These are phyloP conservation scores for Bemisia tabaci DNA, from an alignment of 1,140 invertebrate species.

Conservation along the genomic window DNA sequence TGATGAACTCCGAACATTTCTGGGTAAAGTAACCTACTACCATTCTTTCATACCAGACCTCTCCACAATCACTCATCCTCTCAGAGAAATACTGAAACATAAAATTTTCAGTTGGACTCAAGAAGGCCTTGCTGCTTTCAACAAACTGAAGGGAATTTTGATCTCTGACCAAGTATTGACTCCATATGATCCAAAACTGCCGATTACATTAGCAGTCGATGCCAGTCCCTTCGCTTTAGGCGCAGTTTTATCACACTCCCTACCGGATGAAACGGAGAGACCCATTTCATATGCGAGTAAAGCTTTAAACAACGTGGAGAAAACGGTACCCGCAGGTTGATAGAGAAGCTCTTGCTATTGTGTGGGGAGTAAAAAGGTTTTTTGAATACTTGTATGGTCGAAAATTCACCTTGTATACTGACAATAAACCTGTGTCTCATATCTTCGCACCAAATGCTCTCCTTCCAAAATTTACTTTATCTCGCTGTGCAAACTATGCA, in stretches of 20 bases:
- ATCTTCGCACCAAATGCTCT: slow-evolving; percentile 23
- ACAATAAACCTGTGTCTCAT: slow-evolving; percentile 7
- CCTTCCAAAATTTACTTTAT: slow-evolving; percentile 23
- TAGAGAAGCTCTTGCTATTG: slow-evolving; percentile 33
- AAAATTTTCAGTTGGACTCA: slow-evolving; percentile 21
- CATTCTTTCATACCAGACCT: too few species aligned
- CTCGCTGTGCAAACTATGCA: slow-evolving; percentile 27
- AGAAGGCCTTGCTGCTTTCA: slow-evolving; percentile 26
- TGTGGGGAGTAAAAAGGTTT: slow-evolving; percentile 30
- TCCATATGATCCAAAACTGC: slow-evolving; percentile 29
- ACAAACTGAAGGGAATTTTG: slow-evolving; percentile 28
- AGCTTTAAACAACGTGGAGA: slow-evolving; percentile 28
- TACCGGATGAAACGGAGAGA: slow-evolving; percentile 28
- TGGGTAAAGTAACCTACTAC: slow-evolving; percentile 28
- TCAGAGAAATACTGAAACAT: too few species aligned
- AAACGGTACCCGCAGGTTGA: slow-evolving; percentile 35
- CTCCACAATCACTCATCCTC: slow-evolving; percentile 21
- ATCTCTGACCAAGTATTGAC: slow-evolving; percentile 16
- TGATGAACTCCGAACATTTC: slow-evolving; percentile 26
- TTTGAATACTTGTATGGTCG: slow-evolving; percentile 22
- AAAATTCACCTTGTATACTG: slow-evolving; percentile 8
- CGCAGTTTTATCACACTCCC: slow-evolving; percentile 32
- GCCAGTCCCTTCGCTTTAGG: slow-evolving; percentile 35
- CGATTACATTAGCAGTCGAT: slow-evolving; percentile 34
- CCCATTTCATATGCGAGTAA: slow-evolving; percentile 33